Evolutionary conservation across 2,888 invertebrate genomes (phyloP).

Genomic region (Sabatieria punctata): DNA sequence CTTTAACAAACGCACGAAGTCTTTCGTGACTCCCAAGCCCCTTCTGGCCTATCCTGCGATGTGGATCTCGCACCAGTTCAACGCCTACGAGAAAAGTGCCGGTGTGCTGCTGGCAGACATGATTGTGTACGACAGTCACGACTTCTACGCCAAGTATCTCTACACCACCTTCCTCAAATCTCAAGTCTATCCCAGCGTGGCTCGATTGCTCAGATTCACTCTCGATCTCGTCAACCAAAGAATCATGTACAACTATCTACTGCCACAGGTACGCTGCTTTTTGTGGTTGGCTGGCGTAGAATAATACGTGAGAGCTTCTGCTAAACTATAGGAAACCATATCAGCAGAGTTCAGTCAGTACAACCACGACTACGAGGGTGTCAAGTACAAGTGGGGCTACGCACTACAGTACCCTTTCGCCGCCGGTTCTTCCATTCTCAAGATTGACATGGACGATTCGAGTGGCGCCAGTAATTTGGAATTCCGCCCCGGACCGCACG

Average conservation of each 20-base stretch:
- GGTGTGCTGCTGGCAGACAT: constrained; percentile 6
- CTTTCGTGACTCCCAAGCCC: constrained; percentile 19
- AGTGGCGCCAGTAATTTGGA: constrained; percentile 21
- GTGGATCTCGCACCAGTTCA: constrained; percentile 30
- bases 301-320: no score
- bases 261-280: constrained; percentile 18
- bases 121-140: constrained; percentile 9
- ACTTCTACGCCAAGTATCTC: constrained; percentile 28
- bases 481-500: constrained; percentile 19
- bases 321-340: constrained; percentile 22
- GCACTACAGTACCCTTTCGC: not conserved
- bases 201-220: constrained; percentile 26
- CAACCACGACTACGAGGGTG: constrained; percentile 26
- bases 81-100: constrained; percentile 14
- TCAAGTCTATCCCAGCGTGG: constrained; percentile 24
- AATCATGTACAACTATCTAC: constrained; percentile 28
- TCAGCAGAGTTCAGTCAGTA: constrained; percentile 28
- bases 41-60: constrained; percentile 29
- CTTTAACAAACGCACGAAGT: constrained; percentile 24
- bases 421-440: constrained; percentile 1
- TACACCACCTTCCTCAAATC: constrained; percentile 26
- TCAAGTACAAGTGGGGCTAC: constrained; percentile 23
- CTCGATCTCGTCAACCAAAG: constrained; percentile 21
- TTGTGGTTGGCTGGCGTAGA: not conserved
- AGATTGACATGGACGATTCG: constrained; percentile 27